Evolutionary conservation across 2,797 vertebrate genomes (phyloP), one percentile per base, ranked within the genome.

Genomic region (Ispidina picta): DNA sequence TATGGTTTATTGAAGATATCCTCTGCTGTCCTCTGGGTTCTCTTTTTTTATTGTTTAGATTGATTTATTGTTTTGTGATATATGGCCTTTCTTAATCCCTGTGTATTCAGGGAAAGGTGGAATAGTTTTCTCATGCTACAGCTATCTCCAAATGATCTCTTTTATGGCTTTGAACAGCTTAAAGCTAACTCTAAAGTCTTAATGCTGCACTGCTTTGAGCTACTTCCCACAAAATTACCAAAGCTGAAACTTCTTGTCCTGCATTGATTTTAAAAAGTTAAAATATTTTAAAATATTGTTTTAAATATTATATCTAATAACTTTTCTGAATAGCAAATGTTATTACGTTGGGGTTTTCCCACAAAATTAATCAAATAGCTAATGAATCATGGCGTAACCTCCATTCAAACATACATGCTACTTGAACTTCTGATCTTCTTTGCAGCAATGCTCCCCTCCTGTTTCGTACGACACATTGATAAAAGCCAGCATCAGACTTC

Each of bases 401-500:
- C 31, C 31, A 8, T 17, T 28, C 19, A 64, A 33, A 99, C 99
- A 84, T 98, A 99, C 99, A 99, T 97, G 99, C 99, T 60, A 99
- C 99, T 74, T 98, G 98, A 79, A 99, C 97, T 92, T 99, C 98
- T 2, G 98, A 97, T 95, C 97, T 98, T 95, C 97, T 97, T 80
- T 99, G 98, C 93, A 99, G 96, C 77, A 99, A 95, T 0, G 98
- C 98, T 14, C 99, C 99, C 98, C 99, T 98, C 93, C 99, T 97
- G 98, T 99, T 99, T 65, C 98, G 98, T 65, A 98, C 99, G 13
- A 98, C 92, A 9, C 99, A 99, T 89, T 98, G 99, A 96, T 99
- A 99, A 84, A 95, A 96, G 43, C 99, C 99, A 51, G 98, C 97
- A 18, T 99, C 97, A 2, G 96, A 97, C 86, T 97, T 98, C 96